Evolutionary conservation across 1,140 invertebrate genomes (phyloP), one percentile per base, ranked within the genome.

Genomic region (Drosophila nigrodunni): DNA sequence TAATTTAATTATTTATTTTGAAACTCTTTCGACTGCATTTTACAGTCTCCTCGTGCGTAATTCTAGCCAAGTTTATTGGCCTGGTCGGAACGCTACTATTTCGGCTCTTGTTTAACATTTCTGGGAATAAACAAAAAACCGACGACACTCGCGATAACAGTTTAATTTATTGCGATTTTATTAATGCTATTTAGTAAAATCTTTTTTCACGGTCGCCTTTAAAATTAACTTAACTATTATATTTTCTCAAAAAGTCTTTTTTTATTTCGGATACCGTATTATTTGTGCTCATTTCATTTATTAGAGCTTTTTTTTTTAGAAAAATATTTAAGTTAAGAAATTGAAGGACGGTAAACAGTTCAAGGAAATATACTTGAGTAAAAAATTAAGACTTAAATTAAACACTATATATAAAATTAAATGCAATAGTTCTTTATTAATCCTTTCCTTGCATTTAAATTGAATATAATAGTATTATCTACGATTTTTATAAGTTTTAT

Each of bases 1-100:
- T 74, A 83, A 88, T 74, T 83, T 69, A 74, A 82, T 78, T 68
- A 80, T 69, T 65, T 55, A 60, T 59, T 54, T 73, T 60, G 7
- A 21, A 34, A 13, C 11, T 15, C 5, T 52, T 41, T 21, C 13
- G 35, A 59, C 11, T 43, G 13, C 37, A 50, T 25, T 50, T 41
- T 21, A 18, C 13, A 7, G 1, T 0, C 47, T 30, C 4, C 18
- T 15, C 10, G 37, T 66, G 35, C 35, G 35, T 66, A n/a, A 35
- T 58, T 67, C 37, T 58, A 8, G 13, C 10, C 15, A 50, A 72
- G 70, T 66, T 66, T 72, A 66, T 72, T 58, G 44, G 50, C 41
- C 60, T 11, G 2, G 10, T 18, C 44, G 34, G 13, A 30, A 15
- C 34, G 18, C 37, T 13, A 65, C 8, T 7, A 11, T 34, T 55